These are phyloP conservation scores for Xanthia icteritia DNA, from an alignment of 2,888 invertebrate genomes.

Conservation along the genomic window DNA sequence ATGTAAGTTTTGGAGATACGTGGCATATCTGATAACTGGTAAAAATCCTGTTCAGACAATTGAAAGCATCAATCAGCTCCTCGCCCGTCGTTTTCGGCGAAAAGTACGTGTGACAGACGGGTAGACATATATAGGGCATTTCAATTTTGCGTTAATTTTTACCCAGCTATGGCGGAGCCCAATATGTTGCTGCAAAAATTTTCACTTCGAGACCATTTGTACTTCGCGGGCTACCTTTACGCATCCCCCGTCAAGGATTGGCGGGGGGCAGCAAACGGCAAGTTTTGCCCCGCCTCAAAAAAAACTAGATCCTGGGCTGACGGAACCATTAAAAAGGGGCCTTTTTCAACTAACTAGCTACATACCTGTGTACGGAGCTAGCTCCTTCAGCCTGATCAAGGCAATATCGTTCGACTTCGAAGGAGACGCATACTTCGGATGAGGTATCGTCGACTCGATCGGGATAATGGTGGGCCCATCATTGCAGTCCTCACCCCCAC, in stretches of 20 bases:
- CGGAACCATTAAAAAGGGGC: neutral
- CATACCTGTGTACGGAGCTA: slow-evolving; percentile 54
- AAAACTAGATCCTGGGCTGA: too few species aligned
- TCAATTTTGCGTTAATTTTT: neutral
- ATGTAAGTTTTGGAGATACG: neutral
- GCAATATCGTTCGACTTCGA: slow-evolving; percentile 44
- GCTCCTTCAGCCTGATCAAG: slow-evolving; percentile 43
- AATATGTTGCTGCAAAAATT: too few species aligned
- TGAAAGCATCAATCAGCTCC: neutral
- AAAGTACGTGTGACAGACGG: neutral
- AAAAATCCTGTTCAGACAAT: neutral
- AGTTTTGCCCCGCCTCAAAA: too few species aligned
- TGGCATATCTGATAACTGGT: neutral
- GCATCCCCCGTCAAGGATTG: too few species aligned
- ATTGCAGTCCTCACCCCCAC: slow-evolving; percentile 27
- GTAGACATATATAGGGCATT: neutral
- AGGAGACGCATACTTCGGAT: slow-evolving; percentile 17
- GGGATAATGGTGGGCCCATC: slow-evolving; percentile 32
- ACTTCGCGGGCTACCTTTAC: too few species aligned
- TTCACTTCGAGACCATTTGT: too few species aligned
- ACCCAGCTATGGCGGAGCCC: too few species aligned
- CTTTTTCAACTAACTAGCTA: neutral
- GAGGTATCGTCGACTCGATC: slow-evolving; percentile 49
- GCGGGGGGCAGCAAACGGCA: too few species aligned
- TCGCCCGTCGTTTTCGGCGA: neutral